Evolutionary conservation across 2,797 vertebrate species (phyloP), one percentile per base, ranked within the genome.

Genomic region (Neosilurus hyrtlii): DNA sequence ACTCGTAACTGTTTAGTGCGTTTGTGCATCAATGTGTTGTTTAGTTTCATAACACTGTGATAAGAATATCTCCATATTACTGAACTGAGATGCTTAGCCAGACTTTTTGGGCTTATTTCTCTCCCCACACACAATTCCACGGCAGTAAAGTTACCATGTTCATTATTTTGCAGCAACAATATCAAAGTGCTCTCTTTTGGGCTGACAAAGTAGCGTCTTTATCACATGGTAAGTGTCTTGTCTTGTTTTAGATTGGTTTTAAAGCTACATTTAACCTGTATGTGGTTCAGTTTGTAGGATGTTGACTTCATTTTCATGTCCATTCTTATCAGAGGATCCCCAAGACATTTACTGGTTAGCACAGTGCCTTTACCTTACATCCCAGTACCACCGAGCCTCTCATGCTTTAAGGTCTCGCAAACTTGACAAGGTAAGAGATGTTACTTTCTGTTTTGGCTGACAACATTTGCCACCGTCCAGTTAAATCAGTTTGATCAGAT

Each of bases 121-220:
- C 30, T 30, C 30, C 30, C 30, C 43, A 43, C 43, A 43, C 26
- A 43, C 18, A 22, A 22, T 11, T 15, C 5, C 1, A 51, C 5
- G 14, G 18, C 24, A 18, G 10, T 56, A 35, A 35, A 82, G 72
- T 75, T 62, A 54, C 16, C 54, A 9, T 82, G 8, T 68, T 75
- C 22, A 57, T 65, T 51, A 16, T 83, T 89, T 89, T 85, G 80
- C 94, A 99, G 98, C 98, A 99, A 90, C 98, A 99, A 84, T 99
- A 99, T 95, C 98, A 99, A 90, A 99, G 98, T 93, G 98, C 97
- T 90, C 92, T 99, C n/a, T 99, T 99, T 92, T 99, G 98, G 98
- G 98, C 98, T 86, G 98, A 99, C 92, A 99, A 99, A 94, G 96
- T 99, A 89, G 96, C 98, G 79, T 99, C 97, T 0, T 93, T 99